Percentiles rank a stretch among this genome's conserved stretches.
Evolutionary conservation across 2,113 vertebrate species (phyloP).

Genomic region (Colinus virginianus): DNA sequence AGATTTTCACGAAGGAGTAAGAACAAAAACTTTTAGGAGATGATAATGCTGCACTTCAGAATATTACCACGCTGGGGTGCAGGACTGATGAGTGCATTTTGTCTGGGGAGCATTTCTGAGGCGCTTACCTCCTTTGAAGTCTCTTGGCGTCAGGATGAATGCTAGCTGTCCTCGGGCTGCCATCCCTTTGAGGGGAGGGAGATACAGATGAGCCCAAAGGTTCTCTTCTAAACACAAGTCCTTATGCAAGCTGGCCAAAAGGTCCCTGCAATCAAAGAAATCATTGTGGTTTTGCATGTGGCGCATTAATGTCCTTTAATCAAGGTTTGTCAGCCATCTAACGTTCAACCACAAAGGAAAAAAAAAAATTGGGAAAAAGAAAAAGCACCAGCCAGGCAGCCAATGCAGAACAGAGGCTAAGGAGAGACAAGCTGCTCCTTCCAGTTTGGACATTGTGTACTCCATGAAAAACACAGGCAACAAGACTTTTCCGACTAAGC

Average conservation of each 20-base stretch:
- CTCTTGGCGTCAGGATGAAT: slow-evolving; percentile 58
- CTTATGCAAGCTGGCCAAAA: slow-evolving; percentile 73
- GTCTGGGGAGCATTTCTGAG: slow-evolving; percentile 58
- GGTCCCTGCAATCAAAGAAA: slow-evolving; percentile 77
- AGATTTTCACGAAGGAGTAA: not conserved
- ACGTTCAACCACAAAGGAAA: slow-evolving; percentile 47
- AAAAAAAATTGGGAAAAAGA: not conserved
- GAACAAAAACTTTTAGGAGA: not conserved
- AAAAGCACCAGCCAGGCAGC: slow-evolving; percentile 12
- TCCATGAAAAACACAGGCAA: not conserved
- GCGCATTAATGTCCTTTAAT: slow-evolving; percentile 57
- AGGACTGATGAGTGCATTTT: not conserved
- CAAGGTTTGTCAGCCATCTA: slow-evolving; percentile 62
- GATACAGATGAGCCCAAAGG: slow-evolving; percentile 69
- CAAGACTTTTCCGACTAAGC: not conserved
- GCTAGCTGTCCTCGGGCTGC: slow-evolving; percentile 71
- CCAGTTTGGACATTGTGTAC: not conserved
- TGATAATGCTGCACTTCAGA: not conserved
- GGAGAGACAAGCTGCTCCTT: not conserved
- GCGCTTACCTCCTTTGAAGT: slow-evolving; percentile 72
- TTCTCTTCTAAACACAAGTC: slow-evolving; percentile 78
- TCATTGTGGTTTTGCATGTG: slow-evolving; percentile 71
- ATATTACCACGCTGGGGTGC: not conserved
- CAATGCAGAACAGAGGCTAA: slow-evolving; percentile 6
- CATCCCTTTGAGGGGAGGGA: slow-evolving; percentile 75